phyloP scores from a whole-genome alignment of 2,888 invertebrate genomes.

The Drosophila nr. perissopoda region DNA sequence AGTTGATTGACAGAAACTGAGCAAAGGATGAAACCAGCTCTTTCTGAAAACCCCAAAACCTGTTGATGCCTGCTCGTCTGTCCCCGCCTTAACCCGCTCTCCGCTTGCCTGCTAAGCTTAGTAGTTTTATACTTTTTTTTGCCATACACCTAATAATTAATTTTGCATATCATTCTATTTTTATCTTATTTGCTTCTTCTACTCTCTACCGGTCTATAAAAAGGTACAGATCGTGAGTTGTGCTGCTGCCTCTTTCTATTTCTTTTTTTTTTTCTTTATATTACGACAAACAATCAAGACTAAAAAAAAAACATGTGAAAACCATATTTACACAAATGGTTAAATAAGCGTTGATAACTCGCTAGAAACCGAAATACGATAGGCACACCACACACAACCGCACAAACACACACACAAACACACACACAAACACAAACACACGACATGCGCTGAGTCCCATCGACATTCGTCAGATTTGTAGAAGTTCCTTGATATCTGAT shows the following conservation, averaged over 20 bases:
- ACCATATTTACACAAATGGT: constrained; percentile 21
- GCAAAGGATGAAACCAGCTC: constrained; percentile 4
- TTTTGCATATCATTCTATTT: constrained; percentile 11
- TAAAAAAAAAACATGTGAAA: constrained; percentile 18
- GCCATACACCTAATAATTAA: neutral
- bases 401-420: constrained; percentile 3
- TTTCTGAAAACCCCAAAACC: neutral
- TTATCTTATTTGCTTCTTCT: neutral
- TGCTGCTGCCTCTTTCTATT: neutral
- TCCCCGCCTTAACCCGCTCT: neutral
- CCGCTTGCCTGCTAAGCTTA: constrained; percentile 17
- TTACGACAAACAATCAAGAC: neutral
- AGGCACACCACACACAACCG: constrained; percentile 11
- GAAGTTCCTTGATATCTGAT: neutral
- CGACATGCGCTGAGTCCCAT: constrained; percentile 8
- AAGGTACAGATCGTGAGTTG: constrained; percentile 5
- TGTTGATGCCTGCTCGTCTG: constrained; percentile 4
- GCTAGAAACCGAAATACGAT: constrained; percentile 27
- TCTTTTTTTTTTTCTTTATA: constrained; percentile 3
- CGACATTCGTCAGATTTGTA: constrained; percentile 20
- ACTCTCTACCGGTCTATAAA: neutral
- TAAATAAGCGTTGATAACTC: constrained; percentile 26
- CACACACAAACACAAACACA: neutral
- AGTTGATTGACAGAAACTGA: constrained; percentile 32
- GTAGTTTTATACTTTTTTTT: constrained; percentile 7